Evolutionary conservation across 2,888 invertebrate genomes (phyloP), one percentile per base, ranked within the genome.

Genomic region (Sepioteuthis lessoniana): DNA sequence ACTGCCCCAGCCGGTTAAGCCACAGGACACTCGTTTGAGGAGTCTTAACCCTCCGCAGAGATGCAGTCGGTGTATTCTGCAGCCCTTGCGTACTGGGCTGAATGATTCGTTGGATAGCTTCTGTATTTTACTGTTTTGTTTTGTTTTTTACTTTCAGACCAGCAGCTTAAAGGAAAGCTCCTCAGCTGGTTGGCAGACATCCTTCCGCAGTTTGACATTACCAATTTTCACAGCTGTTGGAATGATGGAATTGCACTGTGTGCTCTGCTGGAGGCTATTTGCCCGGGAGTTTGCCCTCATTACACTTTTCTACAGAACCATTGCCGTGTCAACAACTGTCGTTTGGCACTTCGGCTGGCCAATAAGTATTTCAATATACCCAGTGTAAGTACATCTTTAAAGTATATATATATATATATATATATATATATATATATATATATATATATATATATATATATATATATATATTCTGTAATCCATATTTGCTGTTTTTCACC

Each of bases 181-280:
- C 95, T 97, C 76, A 91, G 94, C 2, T 97, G 97, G 97, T 95
- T 96, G 37, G 95, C 96, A 94, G 94, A 94, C 25, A 95, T 95
- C 90, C 76, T 96, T 1, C 95, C 95, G 0, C 94, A 95, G 2
- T 95, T 95, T 50, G 93, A 94, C 8, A 95, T 96, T 50, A 60
- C 93, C 31, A 96, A 97, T 94, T 96, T 97, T 94, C 95, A 95
- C 19, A 95, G 95, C 8, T 96, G 96, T 90, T 97, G 97, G 97
- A 96, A 96, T 16, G 97, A 97, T 94, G 97, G 97, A 0, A 96
- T 97, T 16, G 95, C 96, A 0, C 95, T 97, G 19, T 97, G 97
- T 94, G 96, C 97, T 25, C 95, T 97, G 7, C 94, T 97, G 90
- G 97, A 97, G 94, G 95, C 96, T 8, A 94, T 97, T 38, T 96